Percentiles rank a stretch among this genome's conserved stretches.
Evolutionary conservation across 2,797 vertebrate species (phyloP).

Genomic region (Melanotaenia maccullochi): DNA sequence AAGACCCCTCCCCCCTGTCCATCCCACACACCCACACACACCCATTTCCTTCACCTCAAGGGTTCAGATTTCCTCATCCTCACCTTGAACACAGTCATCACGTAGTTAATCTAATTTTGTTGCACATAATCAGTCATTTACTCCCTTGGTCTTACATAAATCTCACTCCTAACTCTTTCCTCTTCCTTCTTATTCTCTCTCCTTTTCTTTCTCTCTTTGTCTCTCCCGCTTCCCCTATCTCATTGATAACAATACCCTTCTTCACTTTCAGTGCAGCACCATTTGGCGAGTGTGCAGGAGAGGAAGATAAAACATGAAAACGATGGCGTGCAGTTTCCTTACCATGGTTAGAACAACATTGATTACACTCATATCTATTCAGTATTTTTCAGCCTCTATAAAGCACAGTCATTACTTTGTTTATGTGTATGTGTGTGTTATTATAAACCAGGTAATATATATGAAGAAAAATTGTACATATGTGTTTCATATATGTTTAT

Average conservation of each 20-base stretch:
- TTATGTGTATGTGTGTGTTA: slow-evolving; percentile 34
- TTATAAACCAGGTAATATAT: background rate
- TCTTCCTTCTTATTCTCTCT: slow-evolving; percentile 29
- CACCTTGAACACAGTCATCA: slow-evolving; percentile 25
- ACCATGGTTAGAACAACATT: slow-evolving; percentile 87
- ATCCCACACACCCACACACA: too few species aligned
- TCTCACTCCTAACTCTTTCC: slow-evolving; percentile 10
- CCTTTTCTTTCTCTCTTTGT: slow-evolving; percentile 39
- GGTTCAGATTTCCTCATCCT: slow-evolving; percentile 33
- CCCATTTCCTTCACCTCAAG: slow-evolving; percentile 15
- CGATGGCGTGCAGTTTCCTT: slow-evolving; percentile 88
- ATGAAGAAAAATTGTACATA: background rate
- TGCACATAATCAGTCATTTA: slow-evolving; percentile 48
- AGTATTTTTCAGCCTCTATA: slow-evolving; percentile 57
- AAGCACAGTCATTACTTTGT: slow-evolving; percentile 60
- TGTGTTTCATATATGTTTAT: too few species aligned
- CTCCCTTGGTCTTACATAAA: slow-evolving; percentile 52
- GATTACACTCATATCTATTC: slow-evolving; percentile 76
- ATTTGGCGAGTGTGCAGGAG: slow-evolving; percentile 88
- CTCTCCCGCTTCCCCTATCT: slow-evolving; percentile 47
- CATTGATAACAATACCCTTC: slow-evolving; percentile 82
- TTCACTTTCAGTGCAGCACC: slow-evolving; percentile 87
- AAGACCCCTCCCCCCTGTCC: background rate
- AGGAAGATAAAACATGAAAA: slow-evolving; percentile 89
- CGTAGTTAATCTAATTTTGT: slow-evolving; percentile 51